Evolutionary conservation across 2,113 vertebrate species (phyloP), one percentile per base, ranked within the genome.

Genomic region (Osmerus eperlanus): DNA sequence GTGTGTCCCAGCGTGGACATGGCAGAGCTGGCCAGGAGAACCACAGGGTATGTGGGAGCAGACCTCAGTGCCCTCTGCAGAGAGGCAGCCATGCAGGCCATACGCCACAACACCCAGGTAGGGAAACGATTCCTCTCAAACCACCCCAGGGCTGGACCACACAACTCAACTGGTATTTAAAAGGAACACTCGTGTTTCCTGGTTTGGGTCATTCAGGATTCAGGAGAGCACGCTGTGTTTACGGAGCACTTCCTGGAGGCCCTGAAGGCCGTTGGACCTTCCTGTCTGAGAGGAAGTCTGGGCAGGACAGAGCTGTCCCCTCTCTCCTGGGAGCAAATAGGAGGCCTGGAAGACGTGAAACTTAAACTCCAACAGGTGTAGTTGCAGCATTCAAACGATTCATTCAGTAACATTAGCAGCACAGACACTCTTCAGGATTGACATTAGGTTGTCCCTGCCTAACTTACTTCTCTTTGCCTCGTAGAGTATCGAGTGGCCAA

Each of bases 401-500:
- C 60, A 62, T 62, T 28, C 25, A 29, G 4, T 16, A 23, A 12
- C 9, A n/a, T 60, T 3, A 11, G 0, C 11, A 21, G 21, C n/a
- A 12, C 18, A 25, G 4, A 23, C 21, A 12, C 21, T 60, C 16
- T 25, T 60, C 41, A 47, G 41, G 41, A 47, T 12, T 12, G 41
- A 9, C 41, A 47, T 47, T 12, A 47, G 41, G 41, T 47, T 8
- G 8, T 47, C 41, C 41, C 41, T 11, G 41, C 23, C 6, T 29
- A 25, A 63, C 61, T 32, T 63, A 6, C 68, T 16, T 73, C 21
- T 58, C 32, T 56, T 14, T 78, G 52, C 73, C 16, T 83, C 29
- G 77, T 83, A 99, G 97, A 93, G 94, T 41, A 86, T 99, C 0
- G 95, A 98, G 81, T 99, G 97, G 97, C 96, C 96, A 0, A 90